Conservation (phyloP, 2,888 invertebrate genomes). For the Caradrina clavipalpis region DNA sequence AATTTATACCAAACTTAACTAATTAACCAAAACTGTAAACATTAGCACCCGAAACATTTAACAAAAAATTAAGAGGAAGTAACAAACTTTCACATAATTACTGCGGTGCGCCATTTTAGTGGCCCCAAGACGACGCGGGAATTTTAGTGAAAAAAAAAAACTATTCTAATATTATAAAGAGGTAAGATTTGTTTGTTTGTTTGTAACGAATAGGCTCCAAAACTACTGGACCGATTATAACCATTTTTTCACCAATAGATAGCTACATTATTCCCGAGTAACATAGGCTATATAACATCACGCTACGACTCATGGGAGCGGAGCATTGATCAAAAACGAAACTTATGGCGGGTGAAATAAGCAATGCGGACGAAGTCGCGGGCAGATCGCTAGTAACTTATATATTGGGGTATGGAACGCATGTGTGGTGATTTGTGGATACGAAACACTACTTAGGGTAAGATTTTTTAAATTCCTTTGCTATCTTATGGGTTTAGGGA, state of each 20-base stretch:
- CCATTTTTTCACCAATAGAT: too few species aligned
- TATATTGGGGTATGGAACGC: constrained; percentile 15
- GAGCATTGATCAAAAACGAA: too few species aligned
- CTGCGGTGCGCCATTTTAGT: constrained; percentile 44
- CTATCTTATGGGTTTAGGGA: neutral
- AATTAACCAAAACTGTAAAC: constrained; percentile 57
- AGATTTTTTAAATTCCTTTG: constrained; percentile 26
- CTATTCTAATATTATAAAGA: too few species aligned
- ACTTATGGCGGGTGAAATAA: too few species aligned
- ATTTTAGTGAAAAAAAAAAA: constrained; percentile 42
- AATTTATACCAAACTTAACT: constrained; percentile 38
- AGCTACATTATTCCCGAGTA: too few species aligned
- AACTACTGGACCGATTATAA: too few species aligned
- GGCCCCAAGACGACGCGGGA: constrained; percentile 41
- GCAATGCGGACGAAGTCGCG: too few species aligned
- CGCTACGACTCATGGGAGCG: too few species aligned
- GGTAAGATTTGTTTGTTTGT: too few species aligned
- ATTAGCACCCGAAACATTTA: constrained; percentile 31
- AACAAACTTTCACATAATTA: constrained; percentile 57
- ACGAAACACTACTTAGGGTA: neutral
- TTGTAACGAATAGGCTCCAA: too few species aligned
- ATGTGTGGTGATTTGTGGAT: constrained; percentile 36
- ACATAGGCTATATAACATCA: too few species aligned
- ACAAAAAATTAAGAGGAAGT: constrained; percentile 49
- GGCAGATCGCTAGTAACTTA: too few species aligned